These are phyloP conservation scores for Conus betulinus DNA, from an alignment of 1,140 invertebrate genomes.

Conservation along the genomic window DNA sequence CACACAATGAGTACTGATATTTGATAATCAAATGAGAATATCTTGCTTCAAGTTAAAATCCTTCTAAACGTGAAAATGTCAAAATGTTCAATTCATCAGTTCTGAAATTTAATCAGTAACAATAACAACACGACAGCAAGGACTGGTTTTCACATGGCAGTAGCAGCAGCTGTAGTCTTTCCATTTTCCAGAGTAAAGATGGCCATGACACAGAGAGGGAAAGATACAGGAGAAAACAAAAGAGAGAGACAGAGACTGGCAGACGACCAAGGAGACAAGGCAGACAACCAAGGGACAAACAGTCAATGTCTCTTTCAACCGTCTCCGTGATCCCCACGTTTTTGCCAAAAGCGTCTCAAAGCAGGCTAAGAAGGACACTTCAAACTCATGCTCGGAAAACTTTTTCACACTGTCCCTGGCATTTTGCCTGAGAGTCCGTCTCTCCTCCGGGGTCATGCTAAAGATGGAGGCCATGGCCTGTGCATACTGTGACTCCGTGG, in stretches of 20 bases:
- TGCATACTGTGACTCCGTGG: conserved; percentile 88
- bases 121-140: no score
- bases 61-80: no score
- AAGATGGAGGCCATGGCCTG: conserved; percentile 85
- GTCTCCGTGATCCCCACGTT: not conserved
- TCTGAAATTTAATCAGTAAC: no score
- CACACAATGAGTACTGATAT: no score
- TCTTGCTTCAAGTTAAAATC: no score
- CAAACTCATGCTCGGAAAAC: conserved; percentile 79
- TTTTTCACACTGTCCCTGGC: conserved; percentile 79
- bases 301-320: not conserved
- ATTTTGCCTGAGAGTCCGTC: conserved; percentile 82
- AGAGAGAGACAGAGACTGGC: not conserved
- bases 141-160: no score
- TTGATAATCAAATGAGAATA: no score
- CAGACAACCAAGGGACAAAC: not conserved
- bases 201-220: not conserved
- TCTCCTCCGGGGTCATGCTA: conserved; percentile 80
- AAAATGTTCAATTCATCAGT: no score
- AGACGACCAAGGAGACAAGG: not conserved
- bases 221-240: not conserved
- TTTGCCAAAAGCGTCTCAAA: not conserved
- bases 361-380: conserved; percentile 37
- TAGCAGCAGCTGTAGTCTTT: no score
- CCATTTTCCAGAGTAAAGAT: not conserved